Evolutionary conservation across 2,113 vertebrate genomes (phyloP).

Genomic region (Oreochromis tanganicae): DNA sequence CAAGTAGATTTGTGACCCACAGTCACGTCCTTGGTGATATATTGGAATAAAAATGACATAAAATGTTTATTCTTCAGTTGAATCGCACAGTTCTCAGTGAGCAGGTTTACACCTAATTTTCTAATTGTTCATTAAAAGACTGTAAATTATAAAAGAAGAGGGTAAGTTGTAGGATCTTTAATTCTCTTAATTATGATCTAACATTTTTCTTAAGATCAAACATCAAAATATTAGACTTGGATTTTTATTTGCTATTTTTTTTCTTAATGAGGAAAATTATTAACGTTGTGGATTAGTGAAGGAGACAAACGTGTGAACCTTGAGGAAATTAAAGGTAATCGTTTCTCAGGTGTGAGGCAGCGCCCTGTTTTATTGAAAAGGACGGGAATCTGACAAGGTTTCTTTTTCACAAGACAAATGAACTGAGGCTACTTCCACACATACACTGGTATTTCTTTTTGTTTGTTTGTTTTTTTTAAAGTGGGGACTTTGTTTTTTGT

Average conservation of each 20-base stretch:
- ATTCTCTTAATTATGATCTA: neutral
- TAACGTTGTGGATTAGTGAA: neutral
- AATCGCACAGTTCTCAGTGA: neutral
- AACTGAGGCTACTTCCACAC: neutral
- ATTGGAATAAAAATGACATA: neutral
- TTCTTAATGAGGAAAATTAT: neutral
- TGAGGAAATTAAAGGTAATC: neutral
- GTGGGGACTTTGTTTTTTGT: neutral
- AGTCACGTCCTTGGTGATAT: neutral
- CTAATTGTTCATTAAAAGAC: neutral
- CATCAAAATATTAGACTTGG: neutral
- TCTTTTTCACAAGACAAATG: neutral
- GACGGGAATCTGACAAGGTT: neutral
- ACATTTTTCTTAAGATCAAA: neutral
- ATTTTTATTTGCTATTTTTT: neutral
- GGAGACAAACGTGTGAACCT: neutral
- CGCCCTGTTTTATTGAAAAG: neutral
- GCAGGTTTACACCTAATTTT: neutral
- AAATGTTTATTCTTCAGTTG: neutral
- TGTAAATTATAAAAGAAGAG: neutral
- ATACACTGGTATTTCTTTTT: neutral
- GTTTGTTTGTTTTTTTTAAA: neutral
- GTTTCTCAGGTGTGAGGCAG: neutral
- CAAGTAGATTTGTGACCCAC: neutral
- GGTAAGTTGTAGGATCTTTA: neutral